phyloP scores from a whole-genome alignment of 2,113 vertebrate species.

The Otus sunia region DNA sequence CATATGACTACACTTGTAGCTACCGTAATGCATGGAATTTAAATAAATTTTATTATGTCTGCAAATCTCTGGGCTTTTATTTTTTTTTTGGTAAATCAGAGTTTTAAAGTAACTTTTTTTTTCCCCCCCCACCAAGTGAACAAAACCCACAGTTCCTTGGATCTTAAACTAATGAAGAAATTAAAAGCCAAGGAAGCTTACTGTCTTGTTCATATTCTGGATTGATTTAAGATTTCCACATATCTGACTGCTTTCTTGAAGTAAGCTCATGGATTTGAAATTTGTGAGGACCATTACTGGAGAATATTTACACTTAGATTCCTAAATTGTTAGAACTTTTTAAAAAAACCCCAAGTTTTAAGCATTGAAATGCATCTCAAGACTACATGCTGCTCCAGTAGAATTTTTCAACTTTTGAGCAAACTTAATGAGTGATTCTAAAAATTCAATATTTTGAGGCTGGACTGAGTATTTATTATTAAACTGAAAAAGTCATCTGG shows the following conservation, averaged over 20 bases:
- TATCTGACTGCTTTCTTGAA: not conserved
- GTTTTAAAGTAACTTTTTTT: not conserved
- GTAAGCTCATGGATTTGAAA: conserved; percentile 25
- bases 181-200: conserved; percentile 42
- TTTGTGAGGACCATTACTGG: not conserved
- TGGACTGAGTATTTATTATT: not conserved
- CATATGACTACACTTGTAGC: conserved; percentile 72
- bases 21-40: conserved; percentile 77
- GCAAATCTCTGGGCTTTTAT: conserved; percentile 76
- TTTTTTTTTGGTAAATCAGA: conserved; percentile 59
- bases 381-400: not conserved
- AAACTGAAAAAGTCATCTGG: not conserved
- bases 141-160: conserved; percentile 43
- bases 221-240: not conserved
- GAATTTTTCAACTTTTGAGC: not conserved
- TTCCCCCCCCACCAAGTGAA: not conserved
- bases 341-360: too few species aligned
- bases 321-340: not conserved
- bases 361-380: not conserved
- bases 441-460: not conserved
- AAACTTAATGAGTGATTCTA: not conserved
- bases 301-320: not conserved
- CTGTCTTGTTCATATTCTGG: conserved; percentile 4
- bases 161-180: conserved; percentile 27
- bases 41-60: conserved; percentile 79